phyloP scores from a whole-genome alignment of 2,797 vertebrate genomes.

The Gobio occitaniae region DNA sequence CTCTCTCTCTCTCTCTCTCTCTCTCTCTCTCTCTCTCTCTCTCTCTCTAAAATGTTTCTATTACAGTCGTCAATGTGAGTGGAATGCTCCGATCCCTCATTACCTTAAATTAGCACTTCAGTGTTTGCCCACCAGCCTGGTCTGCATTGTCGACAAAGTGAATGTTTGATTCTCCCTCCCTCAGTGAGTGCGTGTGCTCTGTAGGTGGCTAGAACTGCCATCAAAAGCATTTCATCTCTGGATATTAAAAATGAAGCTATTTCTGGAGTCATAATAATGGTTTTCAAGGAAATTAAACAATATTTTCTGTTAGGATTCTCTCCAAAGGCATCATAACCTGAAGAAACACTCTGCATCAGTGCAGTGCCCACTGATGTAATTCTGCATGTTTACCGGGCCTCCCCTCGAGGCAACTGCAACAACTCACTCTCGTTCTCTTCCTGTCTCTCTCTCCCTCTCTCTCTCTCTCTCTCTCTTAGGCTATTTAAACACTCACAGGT shows the following conservation, averaged over 20 bases:
- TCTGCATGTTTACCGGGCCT: conserved; percentile 35
- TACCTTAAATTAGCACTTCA: conserved; percentile 54
- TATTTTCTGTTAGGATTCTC: conserved; percentile 23
- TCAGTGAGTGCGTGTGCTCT: neutral
- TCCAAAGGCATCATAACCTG: conserved; percentile 14
- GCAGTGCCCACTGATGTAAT: conserved; percentile 29
- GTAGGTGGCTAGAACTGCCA: conserved; percentile 29
- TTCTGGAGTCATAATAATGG: conserved; percentile 13
- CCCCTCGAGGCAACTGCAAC: conserved; percentile 14
- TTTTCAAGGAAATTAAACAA: conserved; percentile 7
- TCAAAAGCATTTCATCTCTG: conserved; percentile 25
- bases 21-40: too few species aligned
- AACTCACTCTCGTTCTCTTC: neutral
- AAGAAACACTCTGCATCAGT: conserved; percentile 19
- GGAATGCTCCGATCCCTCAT: conserved; percentile 49
- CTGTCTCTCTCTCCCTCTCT: neutral
- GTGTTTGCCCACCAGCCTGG: conserved; percentile 50
- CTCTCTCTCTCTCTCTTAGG: neutral
- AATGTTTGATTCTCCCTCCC: conserved; percentile 11
- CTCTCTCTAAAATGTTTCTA: conserved; percentile 33
- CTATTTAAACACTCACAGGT: conserved; percentile 17
- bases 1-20: too few species aligned
- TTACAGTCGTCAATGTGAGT: conserved; percentile 29
- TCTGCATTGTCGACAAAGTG: conserved; percentile 23
- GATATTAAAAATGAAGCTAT: conserved; percentile 39